phyloP scores from a whole-genome alignment of 92 coral and sea anemone genomes.

The Actinernus sp. region DNA sequence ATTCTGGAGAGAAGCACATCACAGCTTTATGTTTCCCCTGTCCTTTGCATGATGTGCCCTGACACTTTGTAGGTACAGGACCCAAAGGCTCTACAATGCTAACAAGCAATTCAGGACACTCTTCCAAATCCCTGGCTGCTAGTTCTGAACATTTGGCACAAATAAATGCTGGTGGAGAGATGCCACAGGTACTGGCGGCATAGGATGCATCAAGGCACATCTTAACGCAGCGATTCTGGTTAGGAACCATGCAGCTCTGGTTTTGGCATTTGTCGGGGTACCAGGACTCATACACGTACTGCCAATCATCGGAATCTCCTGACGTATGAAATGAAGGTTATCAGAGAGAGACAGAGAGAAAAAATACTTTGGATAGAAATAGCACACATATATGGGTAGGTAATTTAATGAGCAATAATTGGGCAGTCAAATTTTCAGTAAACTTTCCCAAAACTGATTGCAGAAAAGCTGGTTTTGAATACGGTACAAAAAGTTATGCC shows the following conservation, averaged over 20 bases:
- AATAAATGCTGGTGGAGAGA: conserved; percentile 90
- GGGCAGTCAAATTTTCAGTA: too few species aligned
- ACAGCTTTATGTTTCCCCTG: conserved; percentile 79
- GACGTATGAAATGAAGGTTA: conserved; percentile 7
- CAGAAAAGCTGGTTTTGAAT: too few species aligned
- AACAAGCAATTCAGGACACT: conserved; percentile 54
- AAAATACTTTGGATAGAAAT: too few species aligned
- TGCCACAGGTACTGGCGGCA: conserved; percentile 83
- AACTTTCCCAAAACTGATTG: too few species aligned
- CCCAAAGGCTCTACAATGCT: conserved; percentile 85
- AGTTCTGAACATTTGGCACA: conserved; percentile 81
- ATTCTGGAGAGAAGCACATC: conserved; percentile 89
- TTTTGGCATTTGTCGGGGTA: conserved; percentile 84
- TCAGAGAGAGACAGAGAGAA: too few species aligned
- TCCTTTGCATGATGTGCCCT: conserved; percentile 93
- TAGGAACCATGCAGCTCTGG: conserved; percentile 79
- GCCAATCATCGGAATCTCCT: conserved; percentile 98
- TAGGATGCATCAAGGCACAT: conserved; percentile 92
- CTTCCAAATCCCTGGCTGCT: conserved; percentile 51
- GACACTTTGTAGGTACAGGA: conserved; percentile 91
- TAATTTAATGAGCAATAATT: too few species aligned
- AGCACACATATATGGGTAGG: too few species aligned
- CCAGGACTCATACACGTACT: conserved; percentile 98
- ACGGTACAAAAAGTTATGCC: too few species aligned
- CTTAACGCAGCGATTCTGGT: conserved; percentile 66